Conservation (phyloP, 1,140 invertebrate genomes). For the Platyura marginata region DNA sequence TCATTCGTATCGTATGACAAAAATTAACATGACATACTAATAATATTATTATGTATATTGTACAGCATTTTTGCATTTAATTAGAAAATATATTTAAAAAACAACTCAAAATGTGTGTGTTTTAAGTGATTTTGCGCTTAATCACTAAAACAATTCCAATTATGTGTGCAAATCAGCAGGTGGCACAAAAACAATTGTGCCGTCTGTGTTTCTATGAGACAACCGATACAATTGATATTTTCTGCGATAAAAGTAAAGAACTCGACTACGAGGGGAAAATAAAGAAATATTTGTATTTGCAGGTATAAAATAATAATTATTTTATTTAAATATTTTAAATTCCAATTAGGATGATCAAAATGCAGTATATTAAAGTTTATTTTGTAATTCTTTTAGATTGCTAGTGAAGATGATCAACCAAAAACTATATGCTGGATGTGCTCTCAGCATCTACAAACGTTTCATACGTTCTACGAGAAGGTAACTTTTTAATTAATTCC, state of each 20-base stretch:
- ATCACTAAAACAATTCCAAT: too few species aligned
- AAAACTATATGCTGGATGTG: conserved; percentile 1
- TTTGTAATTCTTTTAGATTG: background rate
- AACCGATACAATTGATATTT: background rate
- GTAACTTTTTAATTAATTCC: background rate
- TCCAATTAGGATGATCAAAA: background rate
- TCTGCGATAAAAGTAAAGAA: background rate
- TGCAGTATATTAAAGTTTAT: background rate
- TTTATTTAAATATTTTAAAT: background rate
- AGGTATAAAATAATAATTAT: background rate
- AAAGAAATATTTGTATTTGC: background rate
- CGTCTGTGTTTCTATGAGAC: background rate
- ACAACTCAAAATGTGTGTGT: too few species aligned
- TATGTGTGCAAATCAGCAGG: too few species aligned
- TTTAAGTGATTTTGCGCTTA: too few species aligned
- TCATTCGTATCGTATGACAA: too few species aligned
- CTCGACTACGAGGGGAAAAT: background rate
- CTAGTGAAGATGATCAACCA: background rate
- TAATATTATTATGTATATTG: too few species aligned
- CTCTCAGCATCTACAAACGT: background rate
- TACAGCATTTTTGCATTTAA: too few species aligned
- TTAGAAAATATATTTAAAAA: too few species aligned
- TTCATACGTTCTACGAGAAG: conserved; percentile 1
- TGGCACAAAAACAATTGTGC: conserved; percentile 1
- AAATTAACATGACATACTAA: too few species aligned